phyloP scores from a whole-genome alignment of 2,888 invertebrate genomes.

The Raillietiella orientalis region DNA sequence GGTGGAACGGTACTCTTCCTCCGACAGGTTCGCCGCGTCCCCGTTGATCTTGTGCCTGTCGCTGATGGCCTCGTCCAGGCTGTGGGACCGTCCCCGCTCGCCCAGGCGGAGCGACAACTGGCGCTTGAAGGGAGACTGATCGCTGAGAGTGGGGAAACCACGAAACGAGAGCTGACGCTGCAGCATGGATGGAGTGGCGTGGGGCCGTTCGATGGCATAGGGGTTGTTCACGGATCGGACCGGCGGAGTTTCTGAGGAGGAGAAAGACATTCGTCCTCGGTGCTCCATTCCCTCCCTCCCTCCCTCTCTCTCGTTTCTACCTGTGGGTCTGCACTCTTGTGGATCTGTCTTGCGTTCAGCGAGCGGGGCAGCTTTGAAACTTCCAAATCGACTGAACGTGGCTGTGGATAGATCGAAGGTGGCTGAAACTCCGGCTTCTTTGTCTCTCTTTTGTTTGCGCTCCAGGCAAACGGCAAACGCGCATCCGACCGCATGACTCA shows the following conservation, averaged over 20 bases:
- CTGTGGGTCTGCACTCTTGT: slow-evolving; percentile 18
- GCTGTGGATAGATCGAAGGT: slow-evolving; percentile 62
- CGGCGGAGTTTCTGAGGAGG: slow-evolving; percentile 12
- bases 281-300: background rate
- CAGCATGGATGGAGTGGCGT: slow-evolving; percentile 73
- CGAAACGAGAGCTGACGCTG: slow-evolving; percentile 84
- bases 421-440: slow-evolving; percentile 78
- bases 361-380: slow-evolving; percentile 51
- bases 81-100: too few species aligned
- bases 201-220: slow-evolving; percentile 76
- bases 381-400: slow-evolving; percentile 70
- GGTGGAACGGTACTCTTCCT: too few species aligned
- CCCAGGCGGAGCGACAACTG: slow-evolving; percentile 78
- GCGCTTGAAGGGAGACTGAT: slow-evolving; percentile 64
- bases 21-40: too few species aligned
- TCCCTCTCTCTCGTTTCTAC: slow-evolving; percentile 8
- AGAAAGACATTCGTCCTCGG: background rate
- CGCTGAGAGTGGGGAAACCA: slow-evolving; percentile 46
- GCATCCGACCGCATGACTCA: slow-evolving; percentile 97
- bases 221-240: slow-evolving; percentile 33
- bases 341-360: slow-evolving; percentile 38
- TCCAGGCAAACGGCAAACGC: slow-evolving; percentile 95
- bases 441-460: slow-evolving; percentile 84
- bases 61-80: too few species aligned
- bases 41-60: too few species aligned